Base-by-base conservation (phyloP, 2,797 vertebrate species). In the Xenopus petersii region DNA sequence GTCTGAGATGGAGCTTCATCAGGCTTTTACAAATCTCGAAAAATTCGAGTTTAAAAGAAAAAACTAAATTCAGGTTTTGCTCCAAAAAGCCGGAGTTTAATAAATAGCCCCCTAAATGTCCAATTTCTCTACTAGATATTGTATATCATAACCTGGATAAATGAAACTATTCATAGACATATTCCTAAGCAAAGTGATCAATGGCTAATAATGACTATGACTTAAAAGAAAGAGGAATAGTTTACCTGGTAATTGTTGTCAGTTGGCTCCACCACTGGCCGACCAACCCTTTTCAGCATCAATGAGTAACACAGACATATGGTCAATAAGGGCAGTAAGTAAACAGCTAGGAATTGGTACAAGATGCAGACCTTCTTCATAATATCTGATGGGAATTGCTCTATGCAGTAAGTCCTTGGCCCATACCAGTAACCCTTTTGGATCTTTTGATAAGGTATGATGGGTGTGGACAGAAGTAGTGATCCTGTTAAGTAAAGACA, bases 391-490 rank as follows among this genome's bases (percentile, higher is more conserved):
- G 74, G 79, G 64, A 85, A 85, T 51, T 80, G 71, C 69, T 85
- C 84, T 4, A 83, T 81, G 59, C 84, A 85, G 59, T 85, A 85
- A 5, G 81, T 85, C n/a, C 82, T 80, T 1, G 83, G 79, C 2
- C 84, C 84, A 8, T 85, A 85, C 84, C 84, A 85, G 65, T 83
- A 83, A 12, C 83, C 83, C 13, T 70, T 59, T 48, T 83, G 83
- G 5, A 81, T 79, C 62, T 78, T 79, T 68, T 84, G 84, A 49
- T 83, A 81, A 11, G 83, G 67, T 9, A 83, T 83, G 71, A 84
- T 82, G 42, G 84, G 84, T 6, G 83, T 69, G 1, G 84, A 83
- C 17, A 83, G 79, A 26, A 83, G 60, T 15, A 84, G 74, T 51
- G 84, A 85, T 51, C 84, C 84, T 85, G 73, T 36, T 15, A 47